Percentiles rank a stretch among this genome's conserved stretches.
Conservation (phyloP, 2,797 vertebrate genomes). For the Pseudopleuronectes americanus region DNA sequence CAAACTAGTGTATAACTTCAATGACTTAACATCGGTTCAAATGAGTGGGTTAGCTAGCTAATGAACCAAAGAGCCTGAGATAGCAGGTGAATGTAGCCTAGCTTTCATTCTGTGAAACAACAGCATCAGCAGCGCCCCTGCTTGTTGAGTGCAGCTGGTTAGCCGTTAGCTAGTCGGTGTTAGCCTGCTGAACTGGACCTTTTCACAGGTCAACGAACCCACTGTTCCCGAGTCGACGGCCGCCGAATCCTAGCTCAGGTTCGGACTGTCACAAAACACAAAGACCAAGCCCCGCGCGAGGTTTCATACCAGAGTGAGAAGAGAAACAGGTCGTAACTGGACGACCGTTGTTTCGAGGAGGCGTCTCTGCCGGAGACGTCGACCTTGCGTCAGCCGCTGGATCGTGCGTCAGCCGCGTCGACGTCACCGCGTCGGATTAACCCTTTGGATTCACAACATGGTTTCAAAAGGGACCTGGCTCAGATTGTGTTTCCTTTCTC, state of each 20-base stretch:
- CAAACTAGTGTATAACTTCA: too few species aligned
- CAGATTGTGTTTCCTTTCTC: too few species aligned
- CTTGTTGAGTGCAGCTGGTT: constrained; percentile 28
- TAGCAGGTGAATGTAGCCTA: too few species aligned
- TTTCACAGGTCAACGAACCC: neutral
- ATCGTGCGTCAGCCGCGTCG: neutral
- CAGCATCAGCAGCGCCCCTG: neutral
- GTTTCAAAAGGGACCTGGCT: too few species aligned
- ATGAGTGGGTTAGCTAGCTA: too few species aligned
- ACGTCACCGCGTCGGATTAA: neutral
- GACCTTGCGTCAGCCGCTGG: neutral
- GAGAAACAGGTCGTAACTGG: constrained; percentile 36
- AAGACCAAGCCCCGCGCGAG: fast-evolving
- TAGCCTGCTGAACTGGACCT: constrained; percentile 25
- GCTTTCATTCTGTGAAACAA: too few species aligned
- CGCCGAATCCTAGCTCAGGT: neutral
- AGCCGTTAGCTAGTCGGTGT: constrained; percentile 49
- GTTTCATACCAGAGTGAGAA: constrained; percentile 62
- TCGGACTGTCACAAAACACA: neutral
- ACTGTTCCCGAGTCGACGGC: fast-evolving
- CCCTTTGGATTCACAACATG: too few species aligned
- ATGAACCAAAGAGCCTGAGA: neutral
- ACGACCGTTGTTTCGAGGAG: constrained; percentile 58
- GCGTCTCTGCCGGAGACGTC: constrained; percentile 53
- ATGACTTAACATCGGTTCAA: too few species aligned